These are phyloP conservation scores for Halcyon badia DNA, from an alignment of 2,797 vertebrate genomes.

Conservation along the genomic window DNA sequence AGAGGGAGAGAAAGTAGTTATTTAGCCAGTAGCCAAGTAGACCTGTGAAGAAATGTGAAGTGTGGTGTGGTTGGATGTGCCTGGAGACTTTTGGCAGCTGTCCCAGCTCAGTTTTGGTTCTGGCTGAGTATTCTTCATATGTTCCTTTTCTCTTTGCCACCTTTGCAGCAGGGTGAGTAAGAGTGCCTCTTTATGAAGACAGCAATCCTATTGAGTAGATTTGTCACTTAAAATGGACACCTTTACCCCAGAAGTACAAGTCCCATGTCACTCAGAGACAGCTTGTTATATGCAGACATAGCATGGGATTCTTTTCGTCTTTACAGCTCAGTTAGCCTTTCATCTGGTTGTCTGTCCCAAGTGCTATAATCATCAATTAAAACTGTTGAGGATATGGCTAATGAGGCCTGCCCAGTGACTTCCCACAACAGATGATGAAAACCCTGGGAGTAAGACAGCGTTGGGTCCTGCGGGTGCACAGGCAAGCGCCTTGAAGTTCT, in stretches of 20 bases:
- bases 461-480: rapidly evolving
- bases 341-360: slow-evolving; percentile 1
- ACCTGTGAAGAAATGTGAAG: slow-evolving; percentile 66
- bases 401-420: not conserved
- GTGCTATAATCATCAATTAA: not conserved
- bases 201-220: slow-evolving; percentile 16
- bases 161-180: slow-evolving; percentile 37
- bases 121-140: slow-evolving; percentile 55
- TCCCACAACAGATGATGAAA: not conserved
- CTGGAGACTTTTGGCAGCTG: slow-evolving; percentile 64
- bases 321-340: slow-evolving; percentile 3
- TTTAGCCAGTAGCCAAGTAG: slow-evolving; percentile 48
- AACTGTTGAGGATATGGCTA: not conserved
- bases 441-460: rapidly evolving
- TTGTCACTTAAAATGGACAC: slow-evolving; percentile 59
- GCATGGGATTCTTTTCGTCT: slow-evolving; percentile 1
- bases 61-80: slow-evolving; percentile 36
- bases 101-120: slow-evolving; percentile 71
- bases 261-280: slow-evolving; percentile 46
- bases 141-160: slow-evolving; percentile 44
- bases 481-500: not conserved
- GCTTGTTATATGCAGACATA: not conserved
- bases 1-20: slow-evolving; percentile 17
- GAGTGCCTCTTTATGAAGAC: slow-evolving; percentile 54
- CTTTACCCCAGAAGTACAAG: slow-evolving; percentile 46